Base-by-base conservation (phyloP, 2,888 invertebrate genomes). In the Junonia oenone region DNA sequence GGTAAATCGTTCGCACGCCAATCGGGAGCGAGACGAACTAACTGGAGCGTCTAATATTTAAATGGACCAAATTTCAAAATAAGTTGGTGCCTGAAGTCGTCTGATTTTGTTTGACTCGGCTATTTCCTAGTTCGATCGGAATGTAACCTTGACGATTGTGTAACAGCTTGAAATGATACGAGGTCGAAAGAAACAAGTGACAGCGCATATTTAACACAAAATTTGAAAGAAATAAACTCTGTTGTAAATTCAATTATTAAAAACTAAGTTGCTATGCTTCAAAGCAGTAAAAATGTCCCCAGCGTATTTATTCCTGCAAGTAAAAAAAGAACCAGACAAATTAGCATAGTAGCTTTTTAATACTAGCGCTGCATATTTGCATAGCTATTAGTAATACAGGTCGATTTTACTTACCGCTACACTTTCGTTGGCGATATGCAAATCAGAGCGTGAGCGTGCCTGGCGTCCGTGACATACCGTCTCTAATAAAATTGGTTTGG, bases 391-490 rank as follows among this genome's bases (percentile, higher is more conserved):
- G 64, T 64, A 73, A 76, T 78, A 78, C 78, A 68, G 76, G 75
- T 72, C 76, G 75, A 70, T 75, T 67, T 71, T 69, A 72, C 72
- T 74, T 72, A 68, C 72, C 71, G 75, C 76, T 81, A 81, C 81
- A 87, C 86, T 87, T 86, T 87, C 83, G 77, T 80, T 84, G 68
- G 72, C 76, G 71, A 77, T 78, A 85, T 85, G 83, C 81, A 86
- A 85, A 86, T 81, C 81, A 81, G 85, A 86, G 81, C 84, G 80
- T 83, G 83, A 79, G 67, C 68, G 71, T 66, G 69, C 71, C 66
- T 66, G 65, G 67, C 71, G 72, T 73, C 67, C 69, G 67, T 65
- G 66, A 67, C 68, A 64, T 62, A 61, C 66, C 63, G 59, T 64
- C 61, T 61, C 64, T 64, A 66, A 64, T 66, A 62, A 67, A 67